phyloP scores from a whole-genome alignment of 2,113 vertebrate genomes.

The Pterocles orientalis region DNA sequence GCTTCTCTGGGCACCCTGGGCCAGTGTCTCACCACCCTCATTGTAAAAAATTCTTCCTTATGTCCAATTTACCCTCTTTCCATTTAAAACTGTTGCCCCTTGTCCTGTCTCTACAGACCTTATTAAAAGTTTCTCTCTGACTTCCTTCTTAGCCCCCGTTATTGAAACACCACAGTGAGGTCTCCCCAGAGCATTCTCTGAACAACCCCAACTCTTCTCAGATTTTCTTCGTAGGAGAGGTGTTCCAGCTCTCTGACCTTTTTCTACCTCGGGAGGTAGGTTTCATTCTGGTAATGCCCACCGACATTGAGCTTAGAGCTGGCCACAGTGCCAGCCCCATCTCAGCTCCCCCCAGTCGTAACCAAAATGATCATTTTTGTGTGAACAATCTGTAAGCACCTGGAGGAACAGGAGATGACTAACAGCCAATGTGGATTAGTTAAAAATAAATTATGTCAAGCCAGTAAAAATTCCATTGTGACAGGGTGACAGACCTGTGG shows the following conservation, averaged over 20 bases:
- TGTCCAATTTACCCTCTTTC: background rate
- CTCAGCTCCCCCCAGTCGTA: background rate
- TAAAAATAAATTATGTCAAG: constrained; percentile 31
- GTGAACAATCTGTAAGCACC: background rate
- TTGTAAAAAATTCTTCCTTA: background rate
- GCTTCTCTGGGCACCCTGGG: background rate
- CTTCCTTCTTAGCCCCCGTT: background rate
- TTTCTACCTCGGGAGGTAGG: background rate
- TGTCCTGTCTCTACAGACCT: background rate
- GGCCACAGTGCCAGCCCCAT: background rate
- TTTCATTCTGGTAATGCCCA: background rate
- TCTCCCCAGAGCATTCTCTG: background rate
- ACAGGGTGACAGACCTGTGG: background rate
- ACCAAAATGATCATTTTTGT: background rate
- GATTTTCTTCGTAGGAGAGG: background rate
- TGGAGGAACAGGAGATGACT: background rate
- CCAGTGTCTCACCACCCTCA: background rate
- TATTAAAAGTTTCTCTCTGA: too few relatives aligned
- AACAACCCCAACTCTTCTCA: background rate
- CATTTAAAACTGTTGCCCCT: background rate
- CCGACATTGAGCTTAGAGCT: background rate
- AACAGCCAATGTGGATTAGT: background rate
- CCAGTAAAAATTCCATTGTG: constrained; percentile 7
- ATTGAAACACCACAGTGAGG: background rate
- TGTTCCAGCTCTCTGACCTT: background rate